Evolutionary conservation across 2,113 vertebrate species (phyloP).

Genomic region (Psophia crepitans): DNA sequence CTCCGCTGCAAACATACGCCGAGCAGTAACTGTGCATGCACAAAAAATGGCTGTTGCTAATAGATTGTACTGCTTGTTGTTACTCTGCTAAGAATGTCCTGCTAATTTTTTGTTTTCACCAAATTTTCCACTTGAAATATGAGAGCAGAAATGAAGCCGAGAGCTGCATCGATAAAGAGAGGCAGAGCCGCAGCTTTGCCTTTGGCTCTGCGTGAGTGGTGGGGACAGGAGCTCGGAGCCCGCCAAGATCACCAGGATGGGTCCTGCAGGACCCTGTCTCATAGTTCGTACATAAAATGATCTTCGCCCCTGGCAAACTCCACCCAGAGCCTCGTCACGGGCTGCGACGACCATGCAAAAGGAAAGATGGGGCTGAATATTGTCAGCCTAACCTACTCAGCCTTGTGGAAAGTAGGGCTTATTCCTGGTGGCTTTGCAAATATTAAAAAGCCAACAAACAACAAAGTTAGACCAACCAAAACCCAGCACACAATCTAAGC

Average conservation of each 20-base stretch:
- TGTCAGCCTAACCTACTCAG: not conserved
- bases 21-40: not conserved
- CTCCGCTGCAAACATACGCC: not conserved
- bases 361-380: not conserved
- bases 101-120: constrained; percentile 61
- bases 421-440: not conserved
- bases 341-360: not conserved
- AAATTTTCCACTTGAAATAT: constrained; percentile 48
- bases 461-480: not conserved
- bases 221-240: accelerated
- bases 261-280: not conserved
- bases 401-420: not conserved
- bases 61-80: not conserved
- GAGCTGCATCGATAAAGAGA: not conserved
- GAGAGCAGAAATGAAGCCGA: not conserved
- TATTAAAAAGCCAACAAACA: not conserved
- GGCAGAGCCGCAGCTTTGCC: not conserved
- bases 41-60: not conserved
- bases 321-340: not conserved
- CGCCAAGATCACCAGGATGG: accelerated
- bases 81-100: not conserved
- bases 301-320: not conserved
- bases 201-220: accelerated
- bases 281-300: not conserved
- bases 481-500: not conserved